phyloP scores from a whole-genome alignment of 2,113 vertebrate species.

The Spermophilus dauricus region DNA sequence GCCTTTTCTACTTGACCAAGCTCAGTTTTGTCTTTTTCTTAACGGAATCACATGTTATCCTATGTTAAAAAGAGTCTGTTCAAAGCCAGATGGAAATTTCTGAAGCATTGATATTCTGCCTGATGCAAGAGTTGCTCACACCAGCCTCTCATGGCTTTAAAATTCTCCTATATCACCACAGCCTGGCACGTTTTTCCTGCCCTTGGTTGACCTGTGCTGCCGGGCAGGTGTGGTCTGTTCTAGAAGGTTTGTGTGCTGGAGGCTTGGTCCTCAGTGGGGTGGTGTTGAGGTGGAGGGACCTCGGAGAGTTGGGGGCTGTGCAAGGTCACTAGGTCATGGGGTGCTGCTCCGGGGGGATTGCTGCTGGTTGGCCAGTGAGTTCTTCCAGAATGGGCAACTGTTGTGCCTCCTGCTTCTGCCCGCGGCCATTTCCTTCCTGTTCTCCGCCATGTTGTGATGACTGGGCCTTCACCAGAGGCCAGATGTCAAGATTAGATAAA shows the following conservation, averaged over 20 bases:
- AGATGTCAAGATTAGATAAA: neutral
- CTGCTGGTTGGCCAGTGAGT: neutral
- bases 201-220: neutral
- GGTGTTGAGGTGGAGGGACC: neutral
- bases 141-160: neutral
- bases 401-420: too few species aligned
- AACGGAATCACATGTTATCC: conserved; percentile 4
- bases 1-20: conserved; percentile 25
- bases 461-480: neutral
- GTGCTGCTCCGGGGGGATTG: neutral
- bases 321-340: neutral
- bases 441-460: neutral
- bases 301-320: neutral
- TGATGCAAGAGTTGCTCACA: neutral
- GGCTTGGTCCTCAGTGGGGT: neutral
- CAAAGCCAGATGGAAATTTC: neutral
- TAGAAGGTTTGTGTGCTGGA: neutral
- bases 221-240: too few species aligned
- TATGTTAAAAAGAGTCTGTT: conserved; percentile 8
- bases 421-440: neutral
- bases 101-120: neutral
- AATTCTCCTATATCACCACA: neutral
- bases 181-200: neutral
- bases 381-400: neutral
- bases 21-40: neutral